Conservation (phyloP, 2,888 invertebrate genomes). For the Netelia inedita region DNA sequence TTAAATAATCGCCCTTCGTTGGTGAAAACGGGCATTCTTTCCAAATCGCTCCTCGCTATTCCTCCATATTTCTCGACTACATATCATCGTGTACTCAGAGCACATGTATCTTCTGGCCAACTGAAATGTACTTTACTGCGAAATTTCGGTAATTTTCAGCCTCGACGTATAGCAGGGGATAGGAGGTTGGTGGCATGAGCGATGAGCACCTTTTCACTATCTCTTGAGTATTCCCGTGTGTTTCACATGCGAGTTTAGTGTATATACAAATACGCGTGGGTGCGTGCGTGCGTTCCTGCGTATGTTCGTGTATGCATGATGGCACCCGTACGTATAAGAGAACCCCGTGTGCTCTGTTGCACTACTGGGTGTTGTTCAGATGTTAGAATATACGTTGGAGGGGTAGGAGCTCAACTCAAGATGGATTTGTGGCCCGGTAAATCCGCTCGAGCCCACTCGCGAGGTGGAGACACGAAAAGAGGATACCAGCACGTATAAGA, state of each 20-base stretch:
- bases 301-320: neutral
- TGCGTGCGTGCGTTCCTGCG: neutral
- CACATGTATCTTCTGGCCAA: slow-evolving; percentile 58
- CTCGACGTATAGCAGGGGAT: slow-evolving; percentile 33
- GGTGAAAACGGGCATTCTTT: too few species aligned
- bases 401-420: slow-evolving; percentile 72
- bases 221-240: slow-evolving; percentile 33
- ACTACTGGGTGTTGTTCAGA: slow-evolving; percentile 16
- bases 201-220: slow-evolving; percentile 47
- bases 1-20: too few species aligned
- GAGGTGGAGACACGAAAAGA: slow-evolving; percentile 18
- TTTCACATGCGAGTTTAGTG: slow-evolving; percentile 25
- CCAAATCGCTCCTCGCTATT: too few species aligned
- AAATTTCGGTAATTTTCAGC: slow-evolving; percentile 58
- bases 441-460: slow-evolving; percentile 70
- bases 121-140: slow-evolving; percentile 60
- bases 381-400: slow-evolving; percentile 48
- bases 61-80: neutral
- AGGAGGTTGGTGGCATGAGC: slow-evolving; percentile 56
- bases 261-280: neutral
- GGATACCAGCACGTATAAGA: slow-evolving; percentile 32
- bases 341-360: slow-evolving; percentile 25
- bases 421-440: slow-evolving; percentile 82
- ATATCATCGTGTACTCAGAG: slow-evolving; percentile 27
- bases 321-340: too few species aligned